A percentile compares a stretch with the other conserved stretches of the same genome.
Conservation (phyloP, 2,888 invertebrate species). For the Neoascia interrupta region DNA sequence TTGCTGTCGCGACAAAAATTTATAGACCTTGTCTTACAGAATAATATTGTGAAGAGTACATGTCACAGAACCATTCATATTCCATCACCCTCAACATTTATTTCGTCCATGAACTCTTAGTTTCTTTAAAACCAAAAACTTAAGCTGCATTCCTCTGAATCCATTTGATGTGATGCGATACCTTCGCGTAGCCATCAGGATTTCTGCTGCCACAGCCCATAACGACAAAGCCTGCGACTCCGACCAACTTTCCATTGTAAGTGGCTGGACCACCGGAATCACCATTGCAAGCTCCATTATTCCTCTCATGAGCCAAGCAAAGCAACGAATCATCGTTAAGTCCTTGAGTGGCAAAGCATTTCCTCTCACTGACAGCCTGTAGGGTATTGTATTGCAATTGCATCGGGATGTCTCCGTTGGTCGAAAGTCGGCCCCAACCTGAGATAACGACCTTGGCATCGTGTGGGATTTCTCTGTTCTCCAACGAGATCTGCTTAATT, state of each 20-base stretch:
- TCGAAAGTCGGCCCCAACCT: slow-evolving; percentile 75
- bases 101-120: no score
- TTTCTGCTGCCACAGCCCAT: slow-evolving; percentile 72
- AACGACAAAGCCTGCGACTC: slow-evolving; percentile 73
- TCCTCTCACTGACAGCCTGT: slow-evolving; percentile 66
- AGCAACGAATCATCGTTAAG: slow-evolving; percentile 71
- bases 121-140: background rate
- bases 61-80: no score
- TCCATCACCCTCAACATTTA: no score
- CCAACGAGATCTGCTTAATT: slow-evolving; percentile 72
- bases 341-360: slow-evolving; percentile 71
- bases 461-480: slow-evolving; percentile 70
- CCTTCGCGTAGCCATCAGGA: slow-evolving; percentile 74
- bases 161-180: slow-evolving; percentile 70
- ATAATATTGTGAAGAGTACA: no score
- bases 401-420: slow-evolving; percentile 72
- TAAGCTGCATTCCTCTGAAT: slow-evolving; percentile 48
- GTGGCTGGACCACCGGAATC: slow-evolving; percentile 74
- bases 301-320: slow-evolving; percentile 72
- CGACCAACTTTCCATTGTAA: slow-evolving; percentile 72
- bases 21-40: no score
- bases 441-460: slow-evolving; percentile 72
- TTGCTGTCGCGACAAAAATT: no score
- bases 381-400: slow-evolving; percentile 73
- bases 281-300: slow-evolving; percentile 72